Percentiles rank a stretch among this genome's conserved stretches.
Conservation (phyloP, 92 coral and sea anemone species). For the Epizoanthus scotinus region DNA sequence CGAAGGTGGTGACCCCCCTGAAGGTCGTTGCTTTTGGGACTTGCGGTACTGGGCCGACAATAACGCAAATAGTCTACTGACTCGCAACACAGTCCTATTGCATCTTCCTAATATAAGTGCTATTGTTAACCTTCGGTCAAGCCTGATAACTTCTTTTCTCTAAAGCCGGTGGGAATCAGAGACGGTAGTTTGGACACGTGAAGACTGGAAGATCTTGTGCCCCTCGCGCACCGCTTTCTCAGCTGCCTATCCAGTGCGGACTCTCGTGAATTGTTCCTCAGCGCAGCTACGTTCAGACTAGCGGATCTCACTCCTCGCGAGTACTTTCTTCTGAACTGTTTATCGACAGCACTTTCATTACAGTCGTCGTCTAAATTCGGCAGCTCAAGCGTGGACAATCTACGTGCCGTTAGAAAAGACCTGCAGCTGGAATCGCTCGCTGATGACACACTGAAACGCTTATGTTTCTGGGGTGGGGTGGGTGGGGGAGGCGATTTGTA, state of each 20-base stretch:
- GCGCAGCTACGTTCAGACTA: constrained; percentile 67
- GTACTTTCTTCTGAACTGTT: constrained; percentile 57
- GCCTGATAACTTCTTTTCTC: neutral
- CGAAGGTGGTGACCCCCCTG: no score
- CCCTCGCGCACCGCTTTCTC: constrained; percentile 60
- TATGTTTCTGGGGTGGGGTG: constrained; percentile 11
- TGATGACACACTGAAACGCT: constrained; percentile 19
- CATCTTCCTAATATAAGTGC: no score
- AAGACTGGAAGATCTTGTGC: constrained; percentile 72
- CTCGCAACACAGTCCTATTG: no score
- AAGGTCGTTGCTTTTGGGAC: no score
- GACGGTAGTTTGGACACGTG: constrained; percentile 53
- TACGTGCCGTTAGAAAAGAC: constrained; percentile 18
- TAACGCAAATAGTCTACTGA: no score
- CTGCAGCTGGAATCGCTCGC: constrained; percentile 1
- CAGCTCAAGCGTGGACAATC: constrained; percentile 16
- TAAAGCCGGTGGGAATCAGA: neutral
- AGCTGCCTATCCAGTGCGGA: constrained; percentile 61
- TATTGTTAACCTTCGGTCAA: no score
- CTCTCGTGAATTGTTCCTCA: constrained; percentile 18
- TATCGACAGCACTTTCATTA: constrained; percentile 55
- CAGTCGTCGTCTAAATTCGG: constrained; percentile 48
- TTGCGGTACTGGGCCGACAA: no score
- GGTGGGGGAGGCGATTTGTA: constrained; percentile 63
- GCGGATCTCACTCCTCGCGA: constrained; percentile 71